Conservation (phyloP, 35 echinoderm and acorn worm species). For the Stichopus chloronotus region DNA sequence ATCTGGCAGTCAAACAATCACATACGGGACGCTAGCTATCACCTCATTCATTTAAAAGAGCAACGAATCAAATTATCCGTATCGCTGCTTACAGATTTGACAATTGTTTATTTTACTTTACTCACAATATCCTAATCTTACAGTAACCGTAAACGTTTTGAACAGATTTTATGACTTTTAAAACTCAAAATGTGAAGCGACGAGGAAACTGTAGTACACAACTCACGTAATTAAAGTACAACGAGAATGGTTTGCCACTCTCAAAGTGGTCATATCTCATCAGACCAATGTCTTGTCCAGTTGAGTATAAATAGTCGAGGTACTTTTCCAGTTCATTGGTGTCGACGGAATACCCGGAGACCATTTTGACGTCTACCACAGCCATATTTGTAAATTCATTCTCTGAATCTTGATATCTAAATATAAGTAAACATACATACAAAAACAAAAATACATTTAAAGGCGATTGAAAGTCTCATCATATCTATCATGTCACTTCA, state of each 20-base stretch:
- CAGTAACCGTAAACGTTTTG: neutral
- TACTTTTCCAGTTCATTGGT: slow-evolving; percentile 29
- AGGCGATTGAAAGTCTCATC: too few relatives aligned
- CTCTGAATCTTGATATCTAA: too few relatives aligned
- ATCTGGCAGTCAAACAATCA: neutral
- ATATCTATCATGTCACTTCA: neutral
- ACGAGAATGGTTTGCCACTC: neutral
- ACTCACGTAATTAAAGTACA: slow-evolving; percentile 32
- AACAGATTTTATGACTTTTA: neutral
- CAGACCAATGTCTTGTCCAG: slow-evolving; percentile 28
- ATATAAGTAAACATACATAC: too few relatives aligned
- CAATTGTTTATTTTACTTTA: neutral
- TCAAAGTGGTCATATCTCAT: slow-evolving; percentile 43
- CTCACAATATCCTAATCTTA: neutral
- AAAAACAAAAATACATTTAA: too few relatives aligned
- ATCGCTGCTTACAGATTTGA: neutral
- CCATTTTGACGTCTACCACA: slow-evolving; percentile 51
- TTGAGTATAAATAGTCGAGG: neutral
- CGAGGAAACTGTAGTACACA: neutral
- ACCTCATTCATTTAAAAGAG: neutral
- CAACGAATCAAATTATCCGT: neutral
- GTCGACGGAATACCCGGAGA: slow-evolving; percentile 48
- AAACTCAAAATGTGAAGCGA: neutral
- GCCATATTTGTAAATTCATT: slow-evolving; percentile 68
- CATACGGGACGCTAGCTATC: neutral